A percentile compares a stretch with the other conserved stretches of the same genome.
These are phyloP conservation scores for Xerus inauris DNA, from an alignment of 2,113 vertebrate species.

Conservation along the genomic window DNA sequence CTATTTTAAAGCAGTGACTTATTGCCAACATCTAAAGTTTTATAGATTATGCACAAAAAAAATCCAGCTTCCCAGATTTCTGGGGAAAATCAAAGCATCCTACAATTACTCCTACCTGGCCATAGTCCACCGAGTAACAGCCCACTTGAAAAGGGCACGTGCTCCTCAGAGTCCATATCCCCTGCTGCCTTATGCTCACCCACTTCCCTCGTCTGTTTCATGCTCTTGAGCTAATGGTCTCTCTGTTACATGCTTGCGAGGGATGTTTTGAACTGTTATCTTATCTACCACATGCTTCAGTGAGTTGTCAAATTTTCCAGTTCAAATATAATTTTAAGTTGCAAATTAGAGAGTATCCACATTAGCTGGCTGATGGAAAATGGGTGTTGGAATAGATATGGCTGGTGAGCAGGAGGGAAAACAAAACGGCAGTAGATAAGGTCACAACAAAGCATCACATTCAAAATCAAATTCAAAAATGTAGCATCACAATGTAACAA, in stretches of 20 bases:
- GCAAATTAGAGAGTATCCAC: neutral
- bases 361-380: neutral
- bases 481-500: neutral
- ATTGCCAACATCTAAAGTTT: neutral
- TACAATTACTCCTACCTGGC: neutral
- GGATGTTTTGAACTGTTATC: slow-evolving; percentile 63
- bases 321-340: slow-evolving; percentile 40
- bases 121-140: neutral
- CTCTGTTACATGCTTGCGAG: neutral
- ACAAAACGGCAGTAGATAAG: neutral
- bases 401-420: neutral
- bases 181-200: neutral
- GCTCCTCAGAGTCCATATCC: neutral
- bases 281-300: slow-evolving; percentile 60
- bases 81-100: neutral
- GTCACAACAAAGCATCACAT: neutral
- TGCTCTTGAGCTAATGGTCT: slow-evolving; percentile 38
- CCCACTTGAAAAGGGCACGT: neutral
- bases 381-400: neutral
- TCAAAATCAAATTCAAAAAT: slow-evolving; percentile 20
- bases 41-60: neutral
- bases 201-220: neutral
- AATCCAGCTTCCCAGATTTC: neutral
- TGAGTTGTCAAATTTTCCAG: slow-evolving; percentile 51
- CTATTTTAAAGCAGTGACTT: slow-evolving; percentile 26